Evolutionary conservation across 2,113 vertebrate species (phyloP).

Genomic region (Seriola aureovittata): DNA sequence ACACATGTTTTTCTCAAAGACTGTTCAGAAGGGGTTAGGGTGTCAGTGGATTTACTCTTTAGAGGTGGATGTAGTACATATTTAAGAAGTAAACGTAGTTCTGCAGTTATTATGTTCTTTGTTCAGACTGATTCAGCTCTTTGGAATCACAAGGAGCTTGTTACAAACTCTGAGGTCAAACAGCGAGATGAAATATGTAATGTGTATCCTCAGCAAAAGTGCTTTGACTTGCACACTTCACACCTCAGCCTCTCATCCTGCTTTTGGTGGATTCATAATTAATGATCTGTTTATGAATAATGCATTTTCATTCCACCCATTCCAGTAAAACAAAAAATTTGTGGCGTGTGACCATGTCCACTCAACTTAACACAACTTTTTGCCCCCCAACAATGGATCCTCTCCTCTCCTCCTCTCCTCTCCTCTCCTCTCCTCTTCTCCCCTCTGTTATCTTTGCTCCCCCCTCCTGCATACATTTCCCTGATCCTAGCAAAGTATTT

Average conservation of each 20-base stretch:
- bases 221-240: conserved; percentile 76
- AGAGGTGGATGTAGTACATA: conserved; percentile 23
- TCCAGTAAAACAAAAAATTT: conserved; percentile 72
- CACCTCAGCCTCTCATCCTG: conserved; percentile 70
- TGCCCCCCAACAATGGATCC: conserved; percentile 49
- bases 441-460: not conserved
- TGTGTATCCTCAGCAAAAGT: conserved; percentile 71
- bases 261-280: conserved; percentile 80
- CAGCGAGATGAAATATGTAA: conserved; percentile 73
- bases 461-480: conserved; percentile 2
- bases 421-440: not conserved
- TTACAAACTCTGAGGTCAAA: conserved; percentile 69
- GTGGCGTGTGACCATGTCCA: conserved; percentile 75
- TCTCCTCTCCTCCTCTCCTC: not conserved
- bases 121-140: conserved; percentile 40
- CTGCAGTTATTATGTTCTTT: conserved; percentile 46
- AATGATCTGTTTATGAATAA: conserved; percentile 83
- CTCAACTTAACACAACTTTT: conserved; percentile 69
- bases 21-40: not conserved
- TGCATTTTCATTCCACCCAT: conserved; percentile 78
- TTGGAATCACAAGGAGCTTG: conserved; percentile 58
- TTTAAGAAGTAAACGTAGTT: conserved; percentile 10
- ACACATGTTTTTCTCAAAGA: not conserved
- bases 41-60: conserved; percentile 30
- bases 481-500: conserved; percentile 36